phyloP scores from a whole-genome alignment of 2,113 vertebrate genomes.

The Tachysurus vachellii region DNA sequence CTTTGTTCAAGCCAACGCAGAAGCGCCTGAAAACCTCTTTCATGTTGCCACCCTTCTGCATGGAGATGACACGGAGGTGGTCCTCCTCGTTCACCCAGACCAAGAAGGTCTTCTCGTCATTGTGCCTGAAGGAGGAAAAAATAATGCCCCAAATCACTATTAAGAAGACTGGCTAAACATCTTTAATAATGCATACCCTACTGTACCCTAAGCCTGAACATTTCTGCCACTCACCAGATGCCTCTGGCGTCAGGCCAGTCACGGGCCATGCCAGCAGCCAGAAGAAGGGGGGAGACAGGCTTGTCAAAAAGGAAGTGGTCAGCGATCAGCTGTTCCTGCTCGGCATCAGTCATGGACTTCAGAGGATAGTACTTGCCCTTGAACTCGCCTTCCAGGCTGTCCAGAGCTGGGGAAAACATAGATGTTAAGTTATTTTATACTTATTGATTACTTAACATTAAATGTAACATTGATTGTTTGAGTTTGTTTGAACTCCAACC shows the following conservation, averaged over 20 bases:
- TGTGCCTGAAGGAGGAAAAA: slow-evolving; percentile 77
- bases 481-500: no score
- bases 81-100: slow-evolving; percentile 97
- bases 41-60: slow-evolving; percentile 93
- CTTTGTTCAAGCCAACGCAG: slow-evolving; percentile 89
- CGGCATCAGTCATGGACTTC: slow-evolving; percentile 85
- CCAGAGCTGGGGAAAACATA: slow-evolving; percentile 74
- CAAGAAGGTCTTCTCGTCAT: slow-evolving; percentile 89
- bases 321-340: slow-evolving; percentile 90
- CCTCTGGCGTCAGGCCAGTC: slow-evolving; percentile 93
- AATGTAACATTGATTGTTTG: not conserved
- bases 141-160: not conserved
- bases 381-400: slow-evolving; percentile 88
- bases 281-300: slow-evolving; percentile 88
- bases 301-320: slow-evolving; percentile 98
- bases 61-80: slow-evolving; percentile 92
- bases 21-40: slow-evolving; percentile 93
- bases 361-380: slow-evolving; percentile 94
- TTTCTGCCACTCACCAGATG: slow-evolving; percentile 79
- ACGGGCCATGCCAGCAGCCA: slow-evolving; percentile 90
- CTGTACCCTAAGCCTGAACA: not conserved
- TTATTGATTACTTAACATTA: not conserved
- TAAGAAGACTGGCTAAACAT: not conserved
- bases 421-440: not conserved
- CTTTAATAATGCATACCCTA: not conserved